Evolutionary conservation across 2,797 vertebrate genomes (phyloP), one percentile per base, ranked within the genome.

Genomic region (Arctocebus calabarensis): DNA sequence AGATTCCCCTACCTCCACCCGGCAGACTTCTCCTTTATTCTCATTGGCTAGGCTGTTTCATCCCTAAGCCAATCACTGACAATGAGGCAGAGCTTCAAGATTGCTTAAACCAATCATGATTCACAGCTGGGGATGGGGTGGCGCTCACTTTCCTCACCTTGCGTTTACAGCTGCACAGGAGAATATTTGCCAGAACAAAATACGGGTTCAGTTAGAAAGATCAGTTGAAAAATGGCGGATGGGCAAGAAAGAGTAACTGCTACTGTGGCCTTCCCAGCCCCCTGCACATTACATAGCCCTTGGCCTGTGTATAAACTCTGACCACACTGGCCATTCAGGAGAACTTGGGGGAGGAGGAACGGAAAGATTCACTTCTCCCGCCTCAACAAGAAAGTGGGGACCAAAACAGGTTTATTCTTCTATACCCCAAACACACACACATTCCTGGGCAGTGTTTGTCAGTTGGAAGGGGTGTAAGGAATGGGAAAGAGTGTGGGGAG

Each of bases 401-500:
- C 64, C 71, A 84, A 87, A 64, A 74, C 17, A 62, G 14, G 12
- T 81, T 78, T 85, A 62, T 87, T 91, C 37, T 62, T 64, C 66
- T 89, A 59, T 32, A 81, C 7, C 14, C 14, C 27, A 82, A 68
- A 16, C 85, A 13, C 78, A 70, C 23, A 73, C 34, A 32, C 19
- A 37, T 43, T 17, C 3, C 61, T 48, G 64, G 32, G 52, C 25
- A 94, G 45, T 48, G 71, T 77, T 85, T 84, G 32, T 90, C 93
- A 70, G 23, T 86, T 64, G 64, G 29, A 57, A 83, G 62, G 85
- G 92, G 75, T 82, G 93, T 66, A 32, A 87, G 64, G 86, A 96
- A 95, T 89, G 79, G 88, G 75, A 96, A 96, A 59, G 79, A 93
- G 78, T 25, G 23, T 84, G 25, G 48, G 71, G 71, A 91, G 79